Conservation (phyloP, 2,797 vertebrate species). For the Macroramphosus scolopax region DNA sequence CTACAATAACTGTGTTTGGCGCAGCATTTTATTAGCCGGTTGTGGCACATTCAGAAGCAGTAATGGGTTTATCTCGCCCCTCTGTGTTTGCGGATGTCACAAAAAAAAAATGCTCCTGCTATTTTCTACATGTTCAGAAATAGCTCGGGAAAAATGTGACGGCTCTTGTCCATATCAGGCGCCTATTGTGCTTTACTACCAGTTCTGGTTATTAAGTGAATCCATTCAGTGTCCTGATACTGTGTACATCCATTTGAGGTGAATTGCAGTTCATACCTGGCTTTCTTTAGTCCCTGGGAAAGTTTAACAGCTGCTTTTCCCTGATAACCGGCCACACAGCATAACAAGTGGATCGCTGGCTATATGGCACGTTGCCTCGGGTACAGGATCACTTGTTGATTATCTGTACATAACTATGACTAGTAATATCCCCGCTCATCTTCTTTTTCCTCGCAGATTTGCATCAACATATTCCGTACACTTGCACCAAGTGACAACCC, state of each 20-base stretch:
- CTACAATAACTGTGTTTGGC: slow-evolving; percentile 47
- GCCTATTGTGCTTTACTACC: neutral
- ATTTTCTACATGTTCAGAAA: slow-evolving; percentile 10
- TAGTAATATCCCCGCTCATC: too few species aligned
- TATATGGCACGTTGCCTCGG: too few species aligned
- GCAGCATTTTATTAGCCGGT: slow-evolving; percentile 47
- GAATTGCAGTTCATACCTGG: neutral
- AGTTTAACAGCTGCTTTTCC: too few species aligned
- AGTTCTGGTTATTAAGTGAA: too few species aligned
- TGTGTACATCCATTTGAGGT: neutral
- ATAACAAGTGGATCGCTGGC: too few species aligned
- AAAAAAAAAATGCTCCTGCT: too few species aligned
- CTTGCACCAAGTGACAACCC: slow-evolving; percentile 98
- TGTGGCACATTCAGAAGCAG: slow-evolving; percentile 29
- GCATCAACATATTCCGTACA: slow-evolving; percentile 93
- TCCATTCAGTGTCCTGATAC: neutral
- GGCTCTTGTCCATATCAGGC: too few species aligned
- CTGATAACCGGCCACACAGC: too few species aligned
- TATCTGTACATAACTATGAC: neutral
- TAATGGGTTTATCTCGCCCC: slow-evolving; percentile 17
- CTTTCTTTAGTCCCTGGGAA: too few species aligned
- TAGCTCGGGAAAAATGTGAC: too few species aligned
- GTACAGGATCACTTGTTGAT: neutral
- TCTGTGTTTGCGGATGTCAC: slow-evolving; percentile 15
- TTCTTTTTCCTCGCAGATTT: slow-evolving; percentile 79